These are phyloP conservation scores for Drosophila oshimai DNA, from an alignment of 1,140 invertebrate species.

Conservation along the genomic window DNA sequence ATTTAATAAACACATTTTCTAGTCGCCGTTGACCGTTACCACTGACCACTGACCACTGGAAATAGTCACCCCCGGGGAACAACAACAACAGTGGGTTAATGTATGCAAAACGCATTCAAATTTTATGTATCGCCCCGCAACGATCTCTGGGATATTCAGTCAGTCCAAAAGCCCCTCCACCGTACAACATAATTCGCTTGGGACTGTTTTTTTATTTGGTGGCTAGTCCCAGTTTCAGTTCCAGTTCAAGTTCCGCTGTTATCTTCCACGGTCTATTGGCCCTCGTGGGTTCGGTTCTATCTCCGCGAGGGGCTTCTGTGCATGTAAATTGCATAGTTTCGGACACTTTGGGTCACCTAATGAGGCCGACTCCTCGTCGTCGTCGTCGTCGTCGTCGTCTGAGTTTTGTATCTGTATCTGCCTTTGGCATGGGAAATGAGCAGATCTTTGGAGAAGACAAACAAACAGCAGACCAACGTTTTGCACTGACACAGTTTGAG, in stretches of 20 bases:
- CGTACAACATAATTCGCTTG: constrained; percentile 73
- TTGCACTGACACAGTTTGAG: constrained; percentile 33
- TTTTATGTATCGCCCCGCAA: constrained; percentile 75
- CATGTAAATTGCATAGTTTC: constrained; percentile 78
- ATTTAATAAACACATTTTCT: constrained; percentile 77
- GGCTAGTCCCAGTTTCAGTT: not conserved
- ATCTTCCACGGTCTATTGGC: constrained; percentile 73
- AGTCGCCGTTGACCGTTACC: constrained; percentile 38
- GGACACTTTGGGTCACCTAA: constrained; percentile 77
- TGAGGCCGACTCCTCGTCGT: constrained; percentile 57
- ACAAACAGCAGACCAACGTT: constrained; percentile 6
- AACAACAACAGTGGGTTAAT: constrained; percentile 70
- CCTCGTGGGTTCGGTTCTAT: constrained; percentile 58
- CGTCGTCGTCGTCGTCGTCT: not conserved
- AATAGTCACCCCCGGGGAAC: constrained; percentile 13
- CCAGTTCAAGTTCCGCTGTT: constrained; percentile 41
- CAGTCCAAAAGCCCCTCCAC: not conserved
- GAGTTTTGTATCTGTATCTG: constrained; percentile 10
- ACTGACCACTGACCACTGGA: constrained; percentile 55
- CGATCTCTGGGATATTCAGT: constrained; percentile 45
- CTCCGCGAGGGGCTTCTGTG: constrained; percentile 57
- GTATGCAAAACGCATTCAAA: constrained; percentile 81
- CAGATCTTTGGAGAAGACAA: constrained; percentile 9
- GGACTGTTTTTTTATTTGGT: constrained; percentile 17
- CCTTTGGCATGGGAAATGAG: constrained; percentile 55